A percentile compares a stretch with the other conserved stretches of the same genome.
Conservation (phyloP, 2,888 invertebrate species). For the Pyrochroa serraticornis region DNA sequence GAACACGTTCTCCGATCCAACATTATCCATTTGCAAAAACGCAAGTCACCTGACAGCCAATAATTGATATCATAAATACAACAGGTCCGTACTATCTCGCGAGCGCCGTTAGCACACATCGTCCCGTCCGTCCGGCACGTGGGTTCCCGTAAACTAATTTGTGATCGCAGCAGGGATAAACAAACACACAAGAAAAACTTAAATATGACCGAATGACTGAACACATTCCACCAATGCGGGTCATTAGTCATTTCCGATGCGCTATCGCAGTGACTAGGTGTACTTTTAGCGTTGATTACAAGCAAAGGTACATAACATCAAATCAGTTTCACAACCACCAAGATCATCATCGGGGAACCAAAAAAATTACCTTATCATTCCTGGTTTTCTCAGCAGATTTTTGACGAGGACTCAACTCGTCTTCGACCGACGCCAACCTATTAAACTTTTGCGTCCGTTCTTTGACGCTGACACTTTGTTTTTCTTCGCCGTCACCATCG, state of each 20-base stretch:
- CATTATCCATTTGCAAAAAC: conserved; percentile 30
- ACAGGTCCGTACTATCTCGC: conserved; percentile 35
- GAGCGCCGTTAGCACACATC: conserved; percentile 36
- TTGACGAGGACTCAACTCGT: conserved; percentile 62
- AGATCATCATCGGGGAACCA: neutral
- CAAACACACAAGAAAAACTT: conserved; percentile 64
- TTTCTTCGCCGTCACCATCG: conserved; percentile 35
- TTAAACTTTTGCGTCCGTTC: conserved; percentile 93
- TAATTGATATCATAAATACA: conserved; percentile 53
- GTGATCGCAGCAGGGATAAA: conserved; percentile 68
- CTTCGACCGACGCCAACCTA: conserved; percentile 84
- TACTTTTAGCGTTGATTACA: conserved; percentile 57
- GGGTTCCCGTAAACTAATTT: conserved; percentile 66
- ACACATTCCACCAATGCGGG: conserved; percentile 61
- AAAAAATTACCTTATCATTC: conserved; percentile 66
- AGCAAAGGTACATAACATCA: conserved; percentile 34
- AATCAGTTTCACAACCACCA: conserved; percentile 11
- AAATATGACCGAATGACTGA: conserved; percentile 66
- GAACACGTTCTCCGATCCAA: conserved; percentile 37
- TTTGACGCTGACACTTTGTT: conserved; percentile 75
- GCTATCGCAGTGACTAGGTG: conserved; percentile 57
- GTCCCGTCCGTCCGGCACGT: conserved; percentile 45
- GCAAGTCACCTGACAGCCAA: conserved; percentile 51
- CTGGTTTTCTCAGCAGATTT: conserved; percentile 60
- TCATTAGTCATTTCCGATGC: conserved; percentile 58